phyloP scores from a whole-genome alignment of 1,140 invertebrate species.

The Caenorhabditis brenneri region DNA sequence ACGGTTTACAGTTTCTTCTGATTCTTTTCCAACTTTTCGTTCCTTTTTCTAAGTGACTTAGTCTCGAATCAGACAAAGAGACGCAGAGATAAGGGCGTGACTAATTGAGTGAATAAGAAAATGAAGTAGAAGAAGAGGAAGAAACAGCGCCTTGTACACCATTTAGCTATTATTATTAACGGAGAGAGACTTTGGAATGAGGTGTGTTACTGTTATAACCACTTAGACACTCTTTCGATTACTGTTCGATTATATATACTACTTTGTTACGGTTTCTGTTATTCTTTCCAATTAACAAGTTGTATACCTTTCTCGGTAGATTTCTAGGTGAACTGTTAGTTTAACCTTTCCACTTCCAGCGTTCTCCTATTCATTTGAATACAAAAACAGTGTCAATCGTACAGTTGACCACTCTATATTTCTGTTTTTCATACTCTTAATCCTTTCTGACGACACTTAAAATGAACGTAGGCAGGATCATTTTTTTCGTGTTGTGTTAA shows the following conservation, averaged over 20 bases:
- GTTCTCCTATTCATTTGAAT: no score
- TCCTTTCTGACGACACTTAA: no score
- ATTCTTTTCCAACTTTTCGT: no score
- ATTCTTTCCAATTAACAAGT: background rate
- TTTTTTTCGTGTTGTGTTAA: no score
- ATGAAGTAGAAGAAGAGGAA: background rate
- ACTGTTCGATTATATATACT: background rate
- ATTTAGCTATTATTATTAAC: slow-evolving; percentile 41
- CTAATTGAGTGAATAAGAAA: slow-evolving; percentile 27
- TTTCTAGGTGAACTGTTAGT: background rate
- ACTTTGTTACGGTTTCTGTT: slow-evolving; percentile 5
- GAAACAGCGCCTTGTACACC: slow-evolving; percentile 41
- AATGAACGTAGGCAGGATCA: no score
- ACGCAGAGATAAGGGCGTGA: slow-evolving; percentile 35
- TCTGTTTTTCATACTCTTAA: no score
- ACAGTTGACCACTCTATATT: no score
- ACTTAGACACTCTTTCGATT: slow-evolving; percentile 10
- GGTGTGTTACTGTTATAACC: slow-evolving; percentile 43
- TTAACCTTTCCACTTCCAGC: no score
- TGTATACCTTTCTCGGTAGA: background rate
- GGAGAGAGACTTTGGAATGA: slow-evolving; percentile 1
- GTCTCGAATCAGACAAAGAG: background rate
- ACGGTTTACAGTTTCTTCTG: slow-evolving; percentile 36
- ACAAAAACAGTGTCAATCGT: no score
- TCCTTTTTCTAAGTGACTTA: background rate